phyloP scores from a whole-genome alignment of 64 coral and sea anemone species.

The Catalaphyllia jardinei region DNA sequence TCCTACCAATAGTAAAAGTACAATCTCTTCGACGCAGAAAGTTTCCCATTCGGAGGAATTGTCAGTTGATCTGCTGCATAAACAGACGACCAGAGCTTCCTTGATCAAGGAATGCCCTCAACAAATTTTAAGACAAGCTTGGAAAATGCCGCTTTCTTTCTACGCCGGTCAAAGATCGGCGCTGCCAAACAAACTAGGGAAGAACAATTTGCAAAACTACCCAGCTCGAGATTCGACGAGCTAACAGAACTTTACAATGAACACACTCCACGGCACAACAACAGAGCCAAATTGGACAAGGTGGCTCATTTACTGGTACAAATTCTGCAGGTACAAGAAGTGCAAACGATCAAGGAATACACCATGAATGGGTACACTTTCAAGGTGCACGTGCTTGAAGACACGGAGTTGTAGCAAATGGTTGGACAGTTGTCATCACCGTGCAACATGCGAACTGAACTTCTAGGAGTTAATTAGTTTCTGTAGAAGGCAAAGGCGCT shows the following conservation, averaged over 20 bases:
- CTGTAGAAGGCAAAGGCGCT: not conserved
- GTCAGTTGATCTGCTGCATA: no score
- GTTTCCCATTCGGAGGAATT: not conserved
- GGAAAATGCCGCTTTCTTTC: conserved; percentile 19
- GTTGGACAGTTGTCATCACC: not conserved
- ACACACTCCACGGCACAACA: conserved; percentile 35
- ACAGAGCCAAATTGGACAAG: conserved; percentile 36
- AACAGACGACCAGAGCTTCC: not conserved
- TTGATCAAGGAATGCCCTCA: not conserved
- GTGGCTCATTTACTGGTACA: conserved; percentile 60
- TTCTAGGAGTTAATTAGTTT: not conserved
- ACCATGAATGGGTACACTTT: conserved; percentile 61
- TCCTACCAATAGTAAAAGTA: not conserved
- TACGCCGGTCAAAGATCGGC: conserved; percentile 23
- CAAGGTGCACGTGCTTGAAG: conserved; percentile 63
- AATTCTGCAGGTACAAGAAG: conserved; percentile 75
- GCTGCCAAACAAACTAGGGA: not conserved
- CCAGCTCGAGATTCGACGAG: conserved; percentile 37
- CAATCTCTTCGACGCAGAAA: not conserved
- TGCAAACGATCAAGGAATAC: conserved; percentile 62
- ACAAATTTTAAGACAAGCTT: conserved; percentile 36
- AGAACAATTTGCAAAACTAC: conserved; percentile 30
- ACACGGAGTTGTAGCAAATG: conserved; percentile 55
- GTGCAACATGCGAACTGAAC: not conserved
- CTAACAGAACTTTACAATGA: conserved; percentile 64